Percentiles rank a stretch among this genome's conserved stretches.
Conservation (phyloP, 2,797 vertebrate genomes). For the Pseudomugil gertrudae region DNA sequence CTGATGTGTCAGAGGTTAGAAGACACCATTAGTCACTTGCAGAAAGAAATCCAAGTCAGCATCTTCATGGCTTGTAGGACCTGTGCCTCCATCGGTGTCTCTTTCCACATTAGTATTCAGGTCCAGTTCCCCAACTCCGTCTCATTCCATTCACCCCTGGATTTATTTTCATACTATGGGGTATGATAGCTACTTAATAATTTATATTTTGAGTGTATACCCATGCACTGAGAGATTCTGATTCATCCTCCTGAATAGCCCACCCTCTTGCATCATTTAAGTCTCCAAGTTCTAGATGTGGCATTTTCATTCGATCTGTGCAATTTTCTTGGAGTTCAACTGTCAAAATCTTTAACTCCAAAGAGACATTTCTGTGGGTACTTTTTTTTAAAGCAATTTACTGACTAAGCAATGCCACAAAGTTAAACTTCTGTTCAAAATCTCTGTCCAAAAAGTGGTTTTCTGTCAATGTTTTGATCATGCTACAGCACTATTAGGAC, state of each 20-base stretch:
- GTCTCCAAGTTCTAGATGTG: conserved; percentile 71
- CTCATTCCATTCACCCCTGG: conserved; percentile 78
- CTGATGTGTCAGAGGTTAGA: conserved; percentile 67
- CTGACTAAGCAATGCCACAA: conserved; percentile 55
- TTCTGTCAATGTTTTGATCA: not conserved
- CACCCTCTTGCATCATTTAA: conserved; percentile 86
- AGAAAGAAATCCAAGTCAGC: conserved; percentile 56
- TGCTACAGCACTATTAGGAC: not conserved
- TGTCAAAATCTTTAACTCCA: conserved; percentile 70
- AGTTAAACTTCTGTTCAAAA: conserved; percentile 36
- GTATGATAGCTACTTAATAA: conserved; percentile 87
- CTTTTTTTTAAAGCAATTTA: conserved; percentile 70
- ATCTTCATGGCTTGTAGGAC: conserved; percentile 57
- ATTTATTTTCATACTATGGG: conserved; percentile 87
- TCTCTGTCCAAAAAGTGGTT: not conserved
- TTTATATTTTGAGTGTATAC: conserved; percentile 87
- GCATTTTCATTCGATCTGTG: conserved; percentile 64
- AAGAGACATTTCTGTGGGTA: conserved; percentile 67
- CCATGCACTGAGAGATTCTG: conserved; percentile 87
- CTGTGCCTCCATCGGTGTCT: conserved; percentile 64
- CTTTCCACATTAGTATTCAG: conserved; percentile 80
- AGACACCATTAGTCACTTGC: conserved; percentile 59
- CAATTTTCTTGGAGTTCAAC: conserved; percentile 75
- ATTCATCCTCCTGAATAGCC: conserved; percentile 85
- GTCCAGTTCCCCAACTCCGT: conserved; percentile 68